phyloP scores from a whole-genome alignment of 2,888 invertebrate species.

The Salticus scenicus region DNA sequence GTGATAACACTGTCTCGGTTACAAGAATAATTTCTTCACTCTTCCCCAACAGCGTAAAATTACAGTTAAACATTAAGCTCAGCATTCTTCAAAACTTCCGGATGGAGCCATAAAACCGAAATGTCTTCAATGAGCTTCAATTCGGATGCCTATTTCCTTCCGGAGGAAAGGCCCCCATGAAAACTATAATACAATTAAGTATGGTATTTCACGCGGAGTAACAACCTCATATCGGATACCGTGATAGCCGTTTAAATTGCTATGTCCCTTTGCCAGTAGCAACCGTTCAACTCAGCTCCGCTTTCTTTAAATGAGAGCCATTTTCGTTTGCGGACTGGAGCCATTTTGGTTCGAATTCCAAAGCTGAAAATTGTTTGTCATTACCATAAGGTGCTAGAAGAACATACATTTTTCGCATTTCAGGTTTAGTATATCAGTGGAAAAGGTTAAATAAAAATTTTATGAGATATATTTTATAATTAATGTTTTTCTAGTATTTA shows the following conservation, averaged over 20 bases:
- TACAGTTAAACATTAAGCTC: constrained; percentile 19
- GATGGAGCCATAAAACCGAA: constrained; percentile 38
- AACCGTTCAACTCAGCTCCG: not conserved
- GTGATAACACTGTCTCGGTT: not conserved
- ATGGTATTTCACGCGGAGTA: constrained; percentile 41
- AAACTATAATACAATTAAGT: constrained; percentile 61
- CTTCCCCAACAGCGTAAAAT: not conserved
- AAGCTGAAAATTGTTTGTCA: not conserved
- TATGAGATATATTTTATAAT: not conserved
- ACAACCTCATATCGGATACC: constrained; percentile 44
- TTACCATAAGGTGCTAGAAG: not conserved
- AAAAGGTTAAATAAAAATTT: not conserved
- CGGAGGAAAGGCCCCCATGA: constrained; percentile 17
- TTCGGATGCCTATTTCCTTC: constrained; percentile 37
- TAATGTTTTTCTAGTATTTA: too few species aligned
- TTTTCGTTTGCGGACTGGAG: not conserved
- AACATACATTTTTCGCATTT: not conserved
- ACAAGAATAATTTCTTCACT: not conserved
- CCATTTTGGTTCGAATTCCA: constrained; percentile 15
- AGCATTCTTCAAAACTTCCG: constrained; percentile 41
- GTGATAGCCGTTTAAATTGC: constrained; percentile 58
- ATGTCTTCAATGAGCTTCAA: constrained; percentile 36
- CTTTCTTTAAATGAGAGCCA: not conserved
- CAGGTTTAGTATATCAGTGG: not conserved
- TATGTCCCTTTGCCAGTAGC: constrained; percentile 17